Evolutionary conservation across 1,140 invertebrate species (phyloP).

Genomic region (Goniozus legneri): DNA sequence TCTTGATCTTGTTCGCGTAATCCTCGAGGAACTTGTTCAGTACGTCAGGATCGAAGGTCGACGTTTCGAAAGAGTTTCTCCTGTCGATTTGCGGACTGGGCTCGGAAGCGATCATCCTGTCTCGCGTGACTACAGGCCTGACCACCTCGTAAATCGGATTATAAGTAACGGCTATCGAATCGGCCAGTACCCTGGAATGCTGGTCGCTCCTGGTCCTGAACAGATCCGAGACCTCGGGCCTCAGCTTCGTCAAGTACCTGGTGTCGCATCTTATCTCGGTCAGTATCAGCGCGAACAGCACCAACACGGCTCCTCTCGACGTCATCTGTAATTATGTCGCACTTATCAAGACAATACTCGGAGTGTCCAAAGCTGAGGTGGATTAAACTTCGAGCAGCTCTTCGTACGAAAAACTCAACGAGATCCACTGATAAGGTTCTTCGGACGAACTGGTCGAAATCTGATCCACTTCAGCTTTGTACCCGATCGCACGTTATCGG

Average conservation of each 20-base stretch:
- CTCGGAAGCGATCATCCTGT: conserved; percentile 18
- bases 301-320: conserved; percentile 24
- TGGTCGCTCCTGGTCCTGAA: conserved; percentile 22
- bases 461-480: too few relatives aligned
- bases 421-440: background rate
- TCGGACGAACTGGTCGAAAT: too few relatives aligned
- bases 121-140: background rate
- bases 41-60: conserved; percentile 53
- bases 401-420: too few relatives aligned
- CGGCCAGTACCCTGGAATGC: conserved; percentile 14
- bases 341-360: too few relatives aligned
- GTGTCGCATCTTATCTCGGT: conserved; percentile 21
- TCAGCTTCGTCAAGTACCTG: conserved; percentile 27
- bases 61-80: conserved; percentile 39
- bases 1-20: conserved; percentile 58
- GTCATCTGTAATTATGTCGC: conserved; percentile 45
- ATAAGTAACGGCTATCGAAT: conserved; percentile 17
- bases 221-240: conserved; percentile 21
- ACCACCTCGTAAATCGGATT: conserved; percentile 14
- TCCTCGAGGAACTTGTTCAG: conserved; percentile 59
- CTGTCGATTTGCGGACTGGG: conserved; percentile 18
- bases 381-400: too few relatives aligned
- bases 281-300: conserved; percentile 28
- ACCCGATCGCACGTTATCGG: too few relatives aligned
- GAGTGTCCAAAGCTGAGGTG: background rate